Base-by-base conservation (phyloP, 2,888 invertebrate genomes). In the Xiphydria camelus region DNA sequence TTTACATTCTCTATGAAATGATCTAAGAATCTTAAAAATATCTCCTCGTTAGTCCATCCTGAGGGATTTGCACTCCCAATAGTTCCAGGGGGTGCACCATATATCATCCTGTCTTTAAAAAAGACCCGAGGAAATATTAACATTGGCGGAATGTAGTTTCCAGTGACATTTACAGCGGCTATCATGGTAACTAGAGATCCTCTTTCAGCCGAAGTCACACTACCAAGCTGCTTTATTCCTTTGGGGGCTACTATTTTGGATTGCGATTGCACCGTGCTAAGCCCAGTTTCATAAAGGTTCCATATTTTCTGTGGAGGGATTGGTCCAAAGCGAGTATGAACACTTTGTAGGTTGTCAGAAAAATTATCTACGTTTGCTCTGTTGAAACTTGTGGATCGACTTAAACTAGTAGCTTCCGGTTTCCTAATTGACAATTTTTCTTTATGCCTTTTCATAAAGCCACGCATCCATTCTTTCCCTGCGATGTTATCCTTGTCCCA, bases 251-350 rank as follows among this genome's bases (percentile, higher is more conserved):
- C 48, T 23, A 76, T 49, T 53, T 59, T 61, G 35, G 61, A 49
- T 10, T 73, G 70, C 46, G 60, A 70, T 45, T 74, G 70, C 4
- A 76, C 74, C 2, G 73, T 71, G 2, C 73, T 70, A 1, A 73
- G 52, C 0, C 70, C 74, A 1, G 69, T 66, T 53, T 76, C 69
- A 41, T 75, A 72, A 15, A 70, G 45, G 48, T 76, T 76, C 53
- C 58, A 76, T 32, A 76, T 72, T 49, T 71, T 60, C 21, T 57
- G 51, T 23, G 59, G 46, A n/a, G n/a, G n/a, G n/a, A n/a, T n/a
- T n/a, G 55, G 45, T 63, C 60, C 22, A 53, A 17, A 43, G 63
- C 64, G n/a, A n/a, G n/a, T n/a, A 48, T 48, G 35, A 20, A 57
- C 59, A 33, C 22, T 42, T 37, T 15, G 15, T 21, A 65, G 43